Conservation (phyloP, 2,888 invertebrate genomes). For the Pristionchus japonicus region DNA sequence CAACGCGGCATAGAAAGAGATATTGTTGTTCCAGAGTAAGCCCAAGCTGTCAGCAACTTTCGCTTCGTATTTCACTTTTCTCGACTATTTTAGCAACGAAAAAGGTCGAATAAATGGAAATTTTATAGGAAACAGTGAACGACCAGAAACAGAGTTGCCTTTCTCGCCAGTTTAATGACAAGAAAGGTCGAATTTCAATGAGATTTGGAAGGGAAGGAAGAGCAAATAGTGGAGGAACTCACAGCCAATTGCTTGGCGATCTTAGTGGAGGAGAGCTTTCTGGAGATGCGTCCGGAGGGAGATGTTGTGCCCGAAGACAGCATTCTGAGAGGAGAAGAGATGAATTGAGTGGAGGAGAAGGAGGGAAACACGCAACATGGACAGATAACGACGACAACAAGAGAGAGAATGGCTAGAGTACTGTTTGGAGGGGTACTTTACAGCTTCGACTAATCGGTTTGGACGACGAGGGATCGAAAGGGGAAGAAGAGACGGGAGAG, state of each 20-base stretch:
- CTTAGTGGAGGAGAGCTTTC: constrained; percentile 57
- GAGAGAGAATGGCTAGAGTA: background rate
- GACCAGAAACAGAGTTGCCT: too few relatives aligned
- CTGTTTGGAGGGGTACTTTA: background rate
- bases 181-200: background rate
- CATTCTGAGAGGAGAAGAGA: constrained; percentile 20
- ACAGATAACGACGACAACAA: background rate
- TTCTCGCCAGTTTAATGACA: background rate
- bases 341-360: too few relatives aligned
- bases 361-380: background rate
- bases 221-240: constrained; percentile 14
- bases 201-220: background rate
- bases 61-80: too few relatives aligned
- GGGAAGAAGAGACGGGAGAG: background rate
- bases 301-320: constrained; percentile 46
- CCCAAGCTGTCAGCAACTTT: too few relatives aligned
- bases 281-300: constrained; percentile 48
- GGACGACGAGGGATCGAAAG: constrained; percentile 7
- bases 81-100: too few relatives aligned
- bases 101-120: too few relatives aligned
- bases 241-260: constrained; percentile 61
- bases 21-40: too few relatives aligned
- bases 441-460: constrained; percentile 26
- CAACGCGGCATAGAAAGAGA: too few relatives aligned
- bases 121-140: too few relatives aligned